Percentiles rank a stretch among this genome's conserved stretches.
phyloP scores from a whole-genome alignment of 2,797 vertebrate species.

The Lindbergichthys nudifrons region DNA sequence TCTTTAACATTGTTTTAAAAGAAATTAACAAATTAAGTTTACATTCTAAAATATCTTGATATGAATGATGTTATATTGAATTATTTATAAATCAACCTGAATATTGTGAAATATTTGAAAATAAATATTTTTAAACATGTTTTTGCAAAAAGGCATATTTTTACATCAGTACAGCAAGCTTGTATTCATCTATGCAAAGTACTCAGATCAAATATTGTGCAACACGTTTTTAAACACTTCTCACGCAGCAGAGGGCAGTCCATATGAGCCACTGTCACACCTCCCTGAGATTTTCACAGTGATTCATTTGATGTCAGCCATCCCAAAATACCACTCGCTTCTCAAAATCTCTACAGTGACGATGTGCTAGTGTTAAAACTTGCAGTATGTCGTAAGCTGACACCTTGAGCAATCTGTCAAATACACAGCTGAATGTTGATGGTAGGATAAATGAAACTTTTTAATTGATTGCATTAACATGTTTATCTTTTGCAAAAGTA shows the following conservation, averaged over 20 bases:
- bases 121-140: slow-evolving; percentile 82
- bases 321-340: neutral
- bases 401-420: neutral
- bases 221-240: neutral
- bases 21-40: slow-evolving; percentile 82
- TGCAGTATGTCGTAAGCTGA: neutral
- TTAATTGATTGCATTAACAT: neutral
- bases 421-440: neutral
- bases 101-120: slow-evolving; percentile 82
- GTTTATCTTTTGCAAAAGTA: neutral
- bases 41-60: slow-evolving; percentile 80
- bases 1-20: slow-evolving; percentile 83
- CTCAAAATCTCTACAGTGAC: slow-evolving; percentile 1
- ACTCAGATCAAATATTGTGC: neutral
- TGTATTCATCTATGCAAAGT: too few relatives aligned
- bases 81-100: slow-evolving; percentile 80
- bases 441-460: slow-evolving; percentile 13
- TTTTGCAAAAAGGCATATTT: neutral
- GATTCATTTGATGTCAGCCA: neutral
- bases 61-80: slow-evolving; percentile 76
- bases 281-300: neutral
- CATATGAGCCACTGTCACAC: slow-evolving; percentile 1
- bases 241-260: slow-evolving; percentile 8
- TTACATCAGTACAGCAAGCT: neutral
- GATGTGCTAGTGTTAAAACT: neutral